Base-by-base conservation (phyloP, 2,888 invertebrate genomes). In the Crematogaster levior region DNA sequence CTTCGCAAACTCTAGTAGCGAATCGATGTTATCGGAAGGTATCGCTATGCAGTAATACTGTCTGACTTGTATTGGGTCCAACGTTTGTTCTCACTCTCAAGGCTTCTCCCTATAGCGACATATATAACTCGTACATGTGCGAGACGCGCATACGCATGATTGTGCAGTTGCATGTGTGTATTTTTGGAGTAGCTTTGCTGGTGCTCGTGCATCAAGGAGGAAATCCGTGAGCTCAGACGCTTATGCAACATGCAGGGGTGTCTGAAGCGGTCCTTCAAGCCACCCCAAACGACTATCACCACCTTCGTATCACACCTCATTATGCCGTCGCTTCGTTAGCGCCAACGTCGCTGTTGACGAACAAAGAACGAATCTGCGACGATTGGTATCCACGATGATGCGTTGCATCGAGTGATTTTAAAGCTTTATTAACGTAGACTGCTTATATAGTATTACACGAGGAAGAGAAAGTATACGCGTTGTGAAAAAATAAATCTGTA, bases 231-330 rank as follows among this genome's bases (percentile, higher is more conserved):
- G 81, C 72, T 91, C 92, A 90, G 89, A 89, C 91, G 92, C 91
- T 92, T 91, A 84, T 81, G 85, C 81, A 60, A 72, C 56, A 56
- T 21, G 72, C 85, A 89, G 86, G 93, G 92, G 91, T 93, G 92
- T 93, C 93, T 93, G 93, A 92, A 93, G 92, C 92, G 90, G 92
- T 89, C 88, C 92, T 93, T 91, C 87, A 91, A 79, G 79, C 84
- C 37, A n/a, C 18, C 84, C 79, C 82, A 53, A 79, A 84, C 88
- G 80, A 72, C 85, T 86, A 83, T 87, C 87, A 83, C 87, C 89
- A 90, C 89, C 91, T 92, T 87, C 92, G 88, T 91, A 90, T 92
- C 92, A 91, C 91, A 92, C 92, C 92, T 93, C 93, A 91, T 93
- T 92, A 92, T 88, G 87, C 89, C 70, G 74, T 84, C 86, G 90